Evolutionary conservation across 2,888 invertebrate genomes (phyloP).

Genomic region (Mesorhabditis spiculigera): DNA sequence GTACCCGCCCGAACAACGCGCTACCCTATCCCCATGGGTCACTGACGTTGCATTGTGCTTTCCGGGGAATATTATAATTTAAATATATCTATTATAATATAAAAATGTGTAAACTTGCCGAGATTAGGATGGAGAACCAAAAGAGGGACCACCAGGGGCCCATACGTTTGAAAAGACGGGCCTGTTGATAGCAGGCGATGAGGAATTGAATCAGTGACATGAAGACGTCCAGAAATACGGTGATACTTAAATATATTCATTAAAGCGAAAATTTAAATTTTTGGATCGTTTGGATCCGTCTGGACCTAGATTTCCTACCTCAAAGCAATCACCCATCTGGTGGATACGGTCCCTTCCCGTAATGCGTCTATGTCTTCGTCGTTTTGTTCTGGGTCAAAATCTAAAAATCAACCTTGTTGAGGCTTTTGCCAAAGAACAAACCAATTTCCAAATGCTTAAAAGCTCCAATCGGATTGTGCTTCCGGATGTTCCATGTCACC

Average conservation of each 20-base stretch:
- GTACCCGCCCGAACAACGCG: too few species aligned
- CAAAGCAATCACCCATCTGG: not conserved
- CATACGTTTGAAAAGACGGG: not conserved
- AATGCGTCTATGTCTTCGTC: not conserved
- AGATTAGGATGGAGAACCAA: not conserved
- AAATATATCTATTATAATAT: too few species aligned
- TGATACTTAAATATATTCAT: not conserved
- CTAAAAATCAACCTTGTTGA: not conserved
- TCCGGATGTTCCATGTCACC: not conserved
- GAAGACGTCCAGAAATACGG: not conserved
- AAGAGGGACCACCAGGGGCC: slow-evolving; percentile 4
- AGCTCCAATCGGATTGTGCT: not conserved
- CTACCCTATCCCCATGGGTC: too few species aligned
- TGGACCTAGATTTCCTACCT: not conserved
- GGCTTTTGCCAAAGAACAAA: not conserved
- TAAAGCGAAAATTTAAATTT: too few species aligned
- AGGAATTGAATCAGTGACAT: not conserved
- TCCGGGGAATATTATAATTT: too few species aligned
- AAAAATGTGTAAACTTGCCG: not conserved
- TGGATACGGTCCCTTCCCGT: not conserved
- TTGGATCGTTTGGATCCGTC: not conserved
- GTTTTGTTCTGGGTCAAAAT: not conserved
- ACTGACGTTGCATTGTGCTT: too few species aligned
- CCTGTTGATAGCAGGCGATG: slow-evolving; percentile 1
- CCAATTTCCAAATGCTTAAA: slow-evolving; percentile 5